Conservation (phyloP, 1,140 invertebrate genomes). For the Olivierus martensii region DNA sequence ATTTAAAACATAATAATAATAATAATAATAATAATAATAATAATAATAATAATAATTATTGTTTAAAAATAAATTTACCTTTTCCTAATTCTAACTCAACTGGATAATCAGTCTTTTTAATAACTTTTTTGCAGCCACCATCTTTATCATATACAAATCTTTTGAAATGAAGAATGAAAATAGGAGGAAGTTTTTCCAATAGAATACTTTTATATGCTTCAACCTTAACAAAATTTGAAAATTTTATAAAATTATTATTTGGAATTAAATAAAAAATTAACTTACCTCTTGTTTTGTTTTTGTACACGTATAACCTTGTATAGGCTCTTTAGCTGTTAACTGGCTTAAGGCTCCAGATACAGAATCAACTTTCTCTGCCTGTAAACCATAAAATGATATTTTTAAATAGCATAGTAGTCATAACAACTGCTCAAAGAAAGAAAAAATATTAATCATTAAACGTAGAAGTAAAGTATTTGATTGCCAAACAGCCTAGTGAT, state of each 20-base stretch:
- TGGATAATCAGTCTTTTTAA: conserved; percentile 75
- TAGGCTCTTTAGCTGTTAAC: conserved; percentile 58
- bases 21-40: background rate
- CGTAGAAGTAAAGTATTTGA: no score
- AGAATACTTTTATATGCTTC: conserved; percentile 74
- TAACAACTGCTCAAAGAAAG: no score
- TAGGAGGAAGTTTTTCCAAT: conserved; percentile 69
- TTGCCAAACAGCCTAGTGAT: no score
- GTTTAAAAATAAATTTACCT: conserved; percentile 46
- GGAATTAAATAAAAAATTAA: background rate
- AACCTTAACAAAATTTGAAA: conserved; percentile 17
- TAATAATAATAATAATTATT: background rate
- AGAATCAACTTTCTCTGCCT: conserved; percentile 49
- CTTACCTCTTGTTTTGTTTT: conserved; percentile 50
- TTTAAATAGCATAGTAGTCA: no score
- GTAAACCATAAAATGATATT: conserved; percentile 24
- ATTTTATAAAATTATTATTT: background rate
- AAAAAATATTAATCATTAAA: no score
- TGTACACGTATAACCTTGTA: conserved; percentile 69
- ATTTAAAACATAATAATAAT: background rate
- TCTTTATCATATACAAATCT: conserved; percentile 71
- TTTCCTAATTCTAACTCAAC: conserved; percentile 77
- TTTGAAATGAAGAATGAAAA: conserved; percentile 68
- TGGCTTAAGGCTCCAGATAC: conserved; percentile 75
- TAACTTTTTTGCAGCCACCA: conserved; percentile 69